Conservation (phyloP, 2,797 vertebrate species). For the Xenopus petersii region DNA sequence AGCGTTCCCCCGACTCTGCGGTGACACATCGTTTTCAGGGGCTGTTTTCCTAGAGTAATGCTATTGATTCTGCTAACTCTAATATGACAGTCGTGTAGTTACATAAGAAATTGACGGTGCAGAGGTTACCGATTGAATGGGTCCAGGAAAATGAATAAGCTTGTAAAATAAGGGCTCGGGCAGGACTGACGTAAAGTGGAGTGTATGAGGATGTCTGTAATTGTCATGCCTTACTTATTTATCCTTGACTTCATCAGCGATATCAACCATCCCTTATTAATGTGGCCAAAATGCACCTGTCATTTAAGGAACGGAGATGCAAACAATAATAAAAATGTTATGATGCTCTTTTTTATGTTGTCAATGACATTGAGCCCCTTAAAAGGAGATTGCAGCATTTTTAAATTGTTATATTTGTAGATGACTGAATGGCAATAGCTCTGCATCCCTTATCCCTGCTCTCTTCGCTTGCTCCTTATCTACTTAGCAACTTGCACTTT, state of each 20-base stretch:
- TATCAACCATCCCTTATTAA: too few relatives aligned
- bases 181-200: conserved; percentile 8
- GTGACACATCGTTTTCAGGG: neutral
- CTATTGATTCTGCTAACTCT: conserved; percentile 47
- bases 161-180: conserved; percentile 18
- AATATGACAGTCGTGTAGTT: conserved; percentile 43
- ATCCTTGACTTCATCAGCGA: too few relatives aligned
- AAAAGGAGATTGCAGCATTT: too few relatives aligned
- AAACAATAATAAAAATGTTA: too few relatives aligned
- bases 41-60: conserved; percentile 30
- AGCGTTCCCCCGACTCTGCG: neutral
- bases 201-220: neutral
- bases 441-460: too few relatives aligned
- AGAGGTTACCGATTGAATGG: conserved; percentile 39
- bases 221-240: too few relatives aligned
- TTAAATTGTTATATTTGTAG: too few relatives aligned
- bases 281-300: too few relatives aligned
- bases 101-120: conserved; percentile 37
- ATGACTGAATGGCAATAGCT: too few relatives aligned
- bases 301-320: too few relatives aligned
- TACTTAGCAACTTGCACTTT: conserved; percentile 25
- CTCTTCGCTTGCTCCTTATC: conserved; percentile 2
- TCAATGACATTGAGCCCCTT: too few relatives aligned
- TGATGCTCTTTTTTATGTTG: too few relatives aligned
- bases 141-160: conserved; percentile 36